Evolutionary conservation across 2,888 invertebrate species (phyloP).

Genomic region (Kuschelorhynchus macadamiae): DNA sequence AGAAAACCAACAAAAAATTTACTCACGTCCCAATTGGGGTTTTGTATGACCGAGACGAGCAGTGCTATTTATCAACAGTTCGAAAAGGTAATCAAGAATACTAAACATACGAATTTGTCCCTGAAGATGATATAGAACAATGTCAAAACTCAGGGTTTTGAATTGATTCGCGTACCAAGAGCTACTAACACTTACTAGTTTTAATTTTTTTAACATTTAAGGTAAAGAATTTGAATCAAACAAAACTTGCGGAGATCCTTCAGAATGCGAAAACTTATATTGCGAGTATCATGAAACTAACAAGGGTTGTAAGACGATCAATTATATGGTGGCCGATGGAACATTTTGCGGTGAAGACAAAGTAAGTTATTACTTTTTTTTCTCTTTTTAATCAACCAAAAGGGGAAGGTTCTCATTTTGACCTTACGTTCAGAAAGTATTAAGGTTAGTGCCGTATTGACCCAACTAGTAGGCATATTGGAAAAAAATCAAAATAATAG

Average conservation of each 20-base stretch:
- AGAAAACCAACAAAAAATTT: slow-evolving; percentile 29
- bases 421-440: too few species aligned
- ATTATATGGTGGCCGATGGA: slow-evolving; percentile 33
- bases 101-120: too few species aligned
- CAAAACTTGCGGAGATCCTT: slow-evolving; percentile 27
- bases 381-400: not conserved
- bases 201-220: slow-evolving; percentile 4
- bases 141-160: too few species aligned
- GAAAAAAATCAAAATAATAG: too few species aligned
- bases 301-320: slow-evolving; percentile 21
- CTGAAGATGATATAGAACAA: too few species aligned
- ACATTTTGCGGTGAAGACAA: slow-evolving; percentile 28
- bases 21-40: slow-evolving; percentile 18
- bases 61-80: slow-evolving; percentile 20
- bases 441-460: too few species aligned
- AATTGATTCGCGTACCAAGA: too few species aligned
- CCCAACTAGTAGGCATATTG: too few species aligned
- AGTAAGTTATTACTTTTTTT: slow-evolving; percentile 1
- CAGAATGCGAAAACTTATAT: slow-evolving; percentile 26
- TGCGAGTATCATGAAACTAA: slow-evolving; percentile 12
- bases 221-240: slow-evolving; percentile 20
- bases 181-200: too few species aligned
- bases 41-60: slow-evolving; percentile 23
- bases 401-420: too few species aligned
- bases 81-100: slow-evolving; percentile 22